phyloP scores from a whole-genome alignment of 2,888 invertebrate genomes.

The Megaustenia siamemsis region DNA sequence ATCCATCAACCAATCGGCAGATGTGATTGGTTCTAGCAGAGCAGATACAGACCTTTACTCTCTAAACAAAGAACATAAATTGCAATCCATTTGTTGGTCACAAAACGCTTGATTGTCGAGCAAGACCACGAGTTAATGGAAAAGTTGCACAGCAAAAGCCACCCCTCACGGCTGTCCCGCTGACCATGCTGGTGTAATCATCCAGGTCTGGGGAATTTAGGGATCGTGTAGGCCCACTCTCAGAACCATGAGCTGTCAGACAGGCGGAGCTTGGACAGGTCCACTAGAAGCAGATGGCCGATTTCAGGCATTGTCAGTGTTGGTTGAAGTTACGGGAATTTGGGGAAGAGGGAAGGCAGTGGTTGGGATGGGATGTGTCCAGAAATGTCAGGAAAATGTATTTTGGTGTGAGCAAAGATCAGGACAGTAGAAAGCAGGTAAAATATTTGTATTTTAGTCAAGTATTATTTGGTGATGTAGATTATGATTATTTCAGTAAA shows the following conservation, averaged over 20 bases:
- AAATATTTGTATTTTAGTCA: no score
- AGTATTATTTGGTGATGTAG: no score
- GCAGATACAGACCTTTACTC: background rate
- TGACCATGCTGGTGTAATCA: slow-evolving; percentile 69
- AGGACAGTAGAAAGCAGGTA: no score
- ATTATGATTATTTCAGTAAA: no score
- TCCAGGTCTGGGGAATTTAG: slow-evolving; percentile 75
- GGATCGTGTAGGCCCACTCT: slow-evolving; percentile 65
- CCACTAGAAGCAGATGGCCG: slow-evolving; percentile 73
- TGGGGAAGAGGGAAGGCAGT: background rate
- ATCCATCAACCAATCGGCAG: background rate
- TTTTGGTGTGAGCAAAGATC: no score
- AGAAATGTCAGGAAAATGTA: no score
- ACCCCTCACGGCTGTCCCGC: slow-evolving; percentile 69
- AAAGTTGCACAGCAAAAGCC: slow-evolving; percentile 77
- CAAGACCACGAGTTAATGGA: slow-evolving; percentile 74
- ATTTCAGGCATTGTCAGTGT: background rate
- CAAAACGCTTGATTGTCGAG: slow-evolving; percentile 72
- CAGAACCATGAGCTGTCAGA: slow-evolving; percentile 66
- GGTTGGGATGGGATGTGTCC: no score
- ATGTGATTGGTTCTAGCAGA: background rate
- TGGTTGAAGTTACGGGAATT: no score
- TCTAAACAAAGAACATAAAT: background rate
- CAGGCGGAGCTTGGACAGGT: slow-evolving; percentile 76
- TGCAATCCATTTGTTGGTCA: slow-evolving; percentile 53